These are phyloP conservation scores for Poecilia picta DNA, from an alignment of 2,797 vertebrate species.

Conservation along the genomic window DNA sequence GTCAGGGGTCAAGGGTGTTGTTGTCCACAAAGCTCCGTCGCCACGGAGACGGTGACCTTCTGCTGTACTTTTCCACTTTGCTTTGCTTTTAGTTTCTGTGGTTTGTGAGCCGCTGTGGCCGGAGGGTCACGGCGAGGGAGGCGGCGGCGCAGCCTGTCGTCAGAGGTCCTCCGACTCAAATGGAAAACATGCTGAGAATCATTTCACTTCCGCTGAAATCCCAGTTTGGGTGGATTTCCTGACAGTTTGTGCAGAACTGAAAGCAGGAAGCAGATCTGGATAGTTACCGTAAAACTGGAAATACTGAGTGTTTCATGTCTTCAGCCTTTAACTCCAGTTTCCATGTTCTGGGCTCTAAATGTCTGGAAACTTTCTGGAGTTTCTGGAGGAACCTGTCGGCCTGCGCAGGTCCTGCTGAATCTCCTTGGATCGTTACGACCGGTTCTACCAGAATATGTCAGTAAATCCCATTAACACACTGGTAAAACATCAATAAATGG, in stretches of 20 bases:
- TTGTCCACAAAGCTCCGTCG: conserved; percentile 70
- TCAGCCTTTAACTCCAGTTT: background rate
- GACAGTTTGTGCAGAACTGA: background rate
- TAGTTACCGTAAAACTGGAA: background rate
- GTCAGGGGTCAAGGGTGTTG: conserved; percentile 40
- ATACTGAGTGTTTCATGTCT: background rate
- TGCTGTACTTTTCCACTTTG: conserved; percentile 44
- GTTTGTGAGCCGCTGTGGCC: conserved; percentile 35
- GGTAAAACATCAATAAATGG: too few relatives aligned
- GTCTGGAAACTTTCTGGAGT: background rate
- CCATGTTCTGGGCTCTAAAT: background rate
- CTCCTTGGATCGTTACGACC: background rate
- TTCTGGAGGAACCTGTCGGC: background rate
- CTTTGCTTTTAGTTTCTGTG: conserved; percentile 31
- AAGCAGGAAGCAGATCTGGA: background rate
- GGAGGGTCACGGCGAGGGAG: conserved; percentile 50
- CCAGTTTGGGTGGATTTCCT: background rate
- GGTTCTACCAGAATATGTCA: too few relatives aligned
- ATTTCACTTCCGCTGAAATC: background rate
- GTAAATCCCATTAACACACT: too few relatives aligned
- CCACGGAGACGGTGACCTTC: conserved; percentile 65
- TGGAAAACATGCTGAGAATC: conserved; percentile 6
- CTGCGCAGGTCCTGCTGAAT: background rate
- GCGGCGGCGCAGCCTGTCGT: conserved; percentile 35
- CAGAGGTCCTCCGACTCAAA: conserved; percentile 7